Conservation (phyloP, 2,113 vertebrate species). For the Talpa occidentalis region DNA sequence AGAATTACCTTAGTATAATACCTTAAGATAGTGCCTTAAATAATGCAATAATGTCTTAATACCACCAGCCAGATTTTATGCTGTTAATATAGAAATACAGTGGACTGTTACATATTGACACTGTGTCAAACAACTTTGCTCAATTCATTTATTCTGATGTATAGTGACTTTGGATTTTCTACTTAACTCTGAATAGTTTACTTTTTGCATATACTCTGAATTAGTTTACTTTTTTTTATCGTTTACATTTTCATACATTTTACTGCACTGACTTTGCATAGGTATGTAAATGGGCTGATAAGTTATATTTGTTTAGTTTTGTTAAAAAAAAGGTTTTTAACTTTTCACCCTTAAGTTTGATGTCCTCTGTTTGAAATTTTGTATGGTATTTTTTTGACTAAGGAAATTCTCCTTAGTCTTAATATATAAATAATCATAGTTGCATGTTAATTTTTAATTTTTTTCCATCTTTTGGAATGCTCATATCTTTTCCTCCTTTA, state of each 20-base stretch:
- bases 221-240: constrained; percentile 20
- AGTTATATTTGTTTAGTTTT: background rate
- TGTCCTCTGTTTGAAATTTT: background rate
- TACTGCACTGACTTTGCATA: background rate
- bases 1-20: background rate
- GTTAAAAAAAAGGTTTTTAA: background rate
- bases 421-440: background rate
- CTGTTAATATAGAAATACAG: background rate
- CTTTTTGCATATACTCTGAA: too few relatives aligned
- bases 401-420: background rate
- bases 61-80: background rate
- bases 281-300: background rate
- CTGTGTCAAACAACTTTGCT: background rate
- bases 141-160: background rate
- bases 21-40: background rate
- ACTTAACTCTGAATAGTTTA: too few relatives aligned
- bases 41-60: background rate
- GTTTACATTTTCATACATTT: background rate
- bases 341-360: background rate
- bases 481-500: background rate
- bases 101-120: background rate
- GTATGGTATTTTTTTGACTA: background rate
- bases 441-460: background rate
- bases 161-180: background rate
- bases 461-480: background rate